phyloP scores from a whole-genome alignment of 2,888 invertebrate species.

The Spicauda simplicius region DNA sequence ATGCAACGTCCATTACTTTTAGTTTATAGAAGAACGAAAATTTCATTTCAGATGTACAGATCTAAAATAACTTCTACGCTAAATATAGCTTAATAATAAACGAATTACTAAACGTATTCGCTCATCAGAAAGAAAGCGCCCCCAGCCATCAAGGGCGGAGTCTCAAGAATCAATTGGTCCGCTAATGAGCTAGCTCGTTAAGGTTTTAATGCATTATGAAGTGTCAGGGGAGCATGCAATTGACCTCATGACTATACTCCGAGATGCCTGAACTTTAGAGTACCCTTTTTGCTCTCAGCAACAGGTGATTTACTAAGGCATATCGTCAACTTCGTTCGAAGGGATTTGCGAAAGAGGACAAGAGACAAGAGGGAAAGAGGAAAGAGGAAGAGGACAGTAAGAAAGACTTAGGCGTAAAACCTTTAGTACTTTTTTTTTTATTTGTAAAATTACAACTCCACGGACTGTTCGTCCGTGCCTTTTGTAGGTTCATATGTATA shows the following conservation, averaged over 20 bases:
- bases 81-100: constrained; percentile 6
- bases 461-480: too few species aligned
- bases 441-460: too few species aligned
- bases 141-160: constrained; percentile 15
- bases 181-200: constrained; percentile 34
- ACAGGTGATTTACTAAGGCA: not conserved
- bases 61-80: too few species aligned
- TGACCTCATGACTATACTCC: constrained; percentile 18
- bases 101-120: constrained; percentile 31
- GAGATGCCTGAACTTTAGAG: constrained; percentile 10
- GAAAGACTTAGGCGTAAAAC: too few species aligned
- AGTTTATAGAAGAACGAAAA: too few species aligned
- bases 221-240: constrained; percentile 32
- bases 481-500: too few species aligned
- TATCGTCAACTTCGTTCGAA: not conserved
- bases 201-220: constrained; percentile 28
- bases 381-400: too few species aligned
- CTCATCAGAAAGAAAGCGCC: constrained; percentile 18
- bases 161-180: constrained; percentile 29
- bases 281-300: constrained; percentile 1
- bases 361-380: too few species aligned
- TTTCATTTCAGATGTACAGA: too few species aligned
- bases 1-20: too few species aligned
- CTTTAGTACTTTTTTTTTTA: too few species aligned
- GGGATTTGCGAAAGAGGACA: too few species aligned